Evolutionary conservation across 1,140 invertebrate species (phyloP), one percentile per base, ranked within the genome.

Genomic region (Venustaconcha ellipsiformis): DNA sequence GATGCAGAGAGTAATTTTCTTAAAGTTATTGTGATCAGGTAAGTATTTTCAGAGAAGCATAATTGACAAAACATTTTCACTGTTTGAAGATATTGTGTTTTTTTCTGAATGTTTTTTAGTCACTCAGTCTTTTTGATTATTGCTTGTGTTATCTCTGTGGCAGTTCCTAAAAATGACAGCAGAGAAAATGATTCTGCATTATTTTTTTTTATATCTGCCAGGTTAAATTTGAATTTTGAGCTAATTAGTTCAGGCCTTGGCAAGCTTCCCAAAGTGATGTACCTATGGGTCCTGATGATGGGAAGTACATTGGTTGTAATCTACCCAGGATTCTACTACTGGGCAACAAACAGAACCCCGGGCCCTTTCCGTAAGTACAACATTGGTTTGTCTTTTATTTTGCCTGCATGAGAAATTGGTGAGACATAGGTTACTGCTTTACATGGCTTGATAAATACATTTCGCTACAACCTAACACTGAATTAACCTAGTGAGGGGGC

Each of bases 261-360:
- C 18, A 91, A 93, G 80, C 90, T 93, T 64, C 84, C 91, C 18
- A 87, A 84, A 48, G 92, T 92, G 8, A 78, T 93, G 58, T 80
- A 87, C 13, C 88, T 92, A 64, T 94, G 93, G 93, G 72, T 91
- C 4, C 70, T 86, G 17, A 92, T 94, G 92, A 88, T 91, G 65
- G 26, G 88, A 0, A 89, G 89, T 15, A 91, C 92, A 0, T 82
- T 88, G 4, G 71, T 92, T 57, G 26, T 87, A n/a, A 84, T 92
- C 20, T 93, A 92, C 83, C 84, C 88, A 23, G 82, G 77, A n/a
- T 93, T 93, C 81, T 89, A 88, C 59, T 85, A 90, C 67, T 94
- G 93, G 93, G 89, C 91, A 0, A 75, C 62, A 0, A 78, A 79
- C 58, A 79, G 87, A 67, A 70, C 56, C 14, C 80, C 75, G 14